Evolutionary conservation across 2,888 invertebrate genomes (phyloP).

Genomic region (Tineola bisselliella): DNA sequence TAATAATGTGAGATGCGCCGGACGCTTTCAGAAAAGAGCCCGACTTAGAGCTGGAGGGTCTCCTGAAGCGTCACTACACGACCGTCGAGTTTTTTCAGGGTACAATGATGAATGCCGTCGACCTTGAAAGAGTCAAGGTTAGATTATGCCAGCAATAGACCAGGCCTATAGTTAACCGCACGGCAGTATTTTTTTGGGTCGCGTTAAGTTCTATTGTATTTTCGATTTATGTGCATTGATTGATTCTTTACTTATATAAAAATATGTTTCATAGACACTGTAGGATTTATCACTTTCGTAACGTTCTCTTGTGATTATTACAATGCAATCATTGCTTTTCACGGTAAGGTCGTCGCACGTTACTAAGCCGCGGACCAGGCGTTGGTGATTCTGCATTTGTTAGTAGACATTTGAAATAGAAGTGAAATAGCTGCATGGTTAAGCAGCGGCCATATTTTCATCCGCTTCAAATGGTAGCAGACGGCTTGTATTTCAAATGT

Average conservation of each 20-base stretch:
- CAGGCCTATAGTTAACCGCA: conserved; percentile 64
- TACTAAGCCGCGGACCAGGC: not conserved
- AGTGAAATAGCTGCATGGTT: conserved; percentile 11
- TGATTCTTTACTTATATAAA: conserved; percentile 48
- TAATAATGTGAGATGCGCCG: not conserved
- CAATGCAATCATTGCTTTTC: conserved; percentile 66
- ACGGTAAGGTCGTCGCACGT: conserved; percentile 40
- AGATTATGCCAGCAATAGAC: conserved; percentile 61
- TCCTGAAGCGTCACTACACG: conserved; percentile 99
- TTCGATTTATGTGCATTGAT: conserved; percentile 53
- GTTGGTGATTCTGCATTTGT: not conserved
- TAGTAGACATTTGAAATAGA: not conserved
- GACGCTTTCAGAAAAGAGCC: conserved; percentile 93
- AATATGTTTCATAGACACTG: conserved; percentile 65
- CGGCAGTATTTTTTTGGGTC: conserved; percentile 62
- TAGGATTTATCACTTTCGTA: conserved; percentile 65
- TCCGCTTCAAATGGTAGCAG: not conserved
- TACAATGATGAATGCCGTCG: conserved; percentile 99
- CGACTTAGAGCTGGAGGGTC: conserved; percentile 99
- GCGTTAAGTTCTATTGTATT: conserved; percentile 55
- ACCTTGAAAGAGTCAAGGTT: conserved; percentile 99
- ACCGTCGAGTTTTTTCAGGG: conserved; percentile 99
- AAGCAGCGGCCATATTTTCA: not conserved
- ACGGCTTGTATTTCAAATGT: not conserved
- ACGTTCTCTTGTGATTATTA: conserved; percentile 62